Conservation (phyloP, 2,888 invertebrate species). For the Folsomia candida region DNA sequence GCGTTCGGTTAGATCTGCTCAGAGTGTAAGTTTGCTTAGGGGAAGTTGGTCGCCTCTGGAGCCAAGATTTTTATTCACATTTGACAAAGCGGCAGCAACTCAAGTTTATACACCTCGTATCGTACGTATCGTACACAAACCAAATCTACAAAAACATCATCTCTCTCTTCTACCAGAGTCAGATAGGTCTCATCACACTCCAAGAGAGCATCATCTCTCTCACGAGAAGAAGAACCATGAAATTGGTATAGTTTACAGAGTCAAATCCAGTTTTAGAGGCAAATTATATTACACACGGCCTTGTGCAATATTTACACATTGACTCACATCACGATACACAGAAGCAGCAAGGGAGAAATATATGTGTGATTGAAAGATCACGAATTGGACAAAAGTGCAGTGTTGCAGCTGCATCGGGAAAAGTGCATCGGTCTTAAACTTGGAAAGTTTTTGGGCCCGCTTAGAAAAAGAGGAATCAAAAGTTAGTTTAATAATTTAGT, state of each 20-base stretch:
- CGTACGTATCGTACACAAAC: no score
- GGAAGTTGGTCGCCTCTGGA: background rate
- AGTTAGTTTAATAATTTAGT: no score
- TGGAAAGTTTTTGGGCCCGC: no score
- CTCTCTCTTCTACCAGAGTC: background rate
- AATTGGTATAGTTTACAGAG: background rate
- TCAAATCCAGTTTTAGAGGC: background rate
- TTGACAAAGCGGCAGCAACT: slow-evolving; percentile 36
- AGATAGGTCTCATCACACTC: slow-evolving; percentile 1
- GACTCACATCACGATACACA: background rate
- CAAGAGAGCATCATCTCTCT: background rate
- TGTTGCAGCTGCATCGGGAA: background rate
- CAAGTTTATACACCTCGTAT: background rate
- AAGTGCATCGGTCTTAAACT: background rate
- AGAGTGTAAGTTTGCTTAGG: background rate
- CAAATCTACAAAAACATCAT: slow-evolving; percentile 8
- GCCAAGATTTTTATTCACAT: slow-evolving; percentile 15
- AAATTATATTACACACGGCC: background rate
- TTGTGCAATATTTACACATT: slow-evolving; percentile 9
- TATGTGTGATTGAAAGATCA: background rate
- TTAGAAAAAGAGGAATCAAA: no score
- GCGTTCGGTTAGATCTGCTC: background rate
- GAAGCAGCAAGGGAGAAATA: no score
- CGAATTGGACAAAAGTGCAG: slow-evolving; percentile 1
- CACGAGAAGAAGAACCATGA: background rate